Conservation (phyloP, 2,888 invertebrate genomes). For the Polyommatus icarus region DNA sequence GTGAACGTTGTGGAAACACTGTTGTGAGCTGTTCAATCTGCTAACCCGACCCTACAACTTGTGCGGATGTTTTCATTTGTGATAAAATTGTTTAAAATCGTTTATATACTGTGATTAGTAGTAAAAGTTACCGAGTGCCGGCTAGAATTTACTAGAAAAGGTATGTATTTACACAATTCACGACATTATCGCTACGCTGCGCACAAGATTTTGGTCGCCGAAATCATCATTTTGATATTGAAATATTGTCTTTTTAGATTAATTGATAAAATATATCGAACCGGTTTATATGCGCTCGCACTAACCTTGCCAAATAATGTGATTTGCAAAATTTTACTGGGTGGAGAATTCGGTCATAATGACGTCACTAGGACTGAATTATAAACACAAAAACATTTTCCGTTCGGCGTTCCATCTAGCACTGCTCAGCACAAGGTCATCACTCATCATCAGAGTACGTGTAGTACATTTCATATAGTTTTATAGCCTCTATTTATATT, state of each 20-base stretch:
- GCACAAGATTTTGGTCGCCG: constrained; percentile 57
- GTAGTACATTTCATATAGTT: constrained; percentile 68
- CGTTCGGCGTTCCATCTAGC: constrained; percentile 57
- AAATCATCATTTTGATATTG: constrained; percentile 39
- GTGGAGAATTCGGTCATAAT: constrained; percentile 66
- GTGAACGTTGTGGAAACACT: constrained; percentile 53
- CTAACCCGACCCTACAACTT: constrained; percentile 58
- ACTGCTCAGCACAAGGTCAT: constrained; percentile 71
- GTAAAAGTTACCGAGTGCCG: constrained; percentile 47
- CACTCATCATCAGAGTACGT: constrained; percentile 57
- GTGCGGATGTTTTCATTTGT: constrained; percentile 58
- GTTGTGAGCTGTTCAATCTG: constrained; percentile 54
- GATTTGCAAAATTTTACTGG: constrained; percentile 51
- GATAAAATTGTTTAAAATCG: constrained; percentile 45
- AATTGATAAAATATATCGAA: not conserved
- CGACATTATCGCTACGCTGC: constrained; percentile 57
- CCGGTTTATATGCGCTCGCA: constrained; percentile 14
- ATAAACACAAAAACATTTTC: constrained; percentile 70
- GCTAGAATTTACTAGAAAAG: constrained; percentile 52
- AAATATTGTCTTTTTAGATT: not conserved
- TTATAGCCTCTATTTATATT: constrained; percentile 67
- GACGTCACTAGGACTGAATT: constrained; percentile 75
- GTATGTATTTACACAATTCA: constrained; percentile 66
- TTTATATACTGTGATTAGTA: constrained; percentile 45
- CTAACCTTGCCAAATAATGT: constrained; percentile 41